phyloP scores from a whole-genome alignment of 2,113 vertebrate genomes.

The Periophthalmodon schlosseri region DNA sequence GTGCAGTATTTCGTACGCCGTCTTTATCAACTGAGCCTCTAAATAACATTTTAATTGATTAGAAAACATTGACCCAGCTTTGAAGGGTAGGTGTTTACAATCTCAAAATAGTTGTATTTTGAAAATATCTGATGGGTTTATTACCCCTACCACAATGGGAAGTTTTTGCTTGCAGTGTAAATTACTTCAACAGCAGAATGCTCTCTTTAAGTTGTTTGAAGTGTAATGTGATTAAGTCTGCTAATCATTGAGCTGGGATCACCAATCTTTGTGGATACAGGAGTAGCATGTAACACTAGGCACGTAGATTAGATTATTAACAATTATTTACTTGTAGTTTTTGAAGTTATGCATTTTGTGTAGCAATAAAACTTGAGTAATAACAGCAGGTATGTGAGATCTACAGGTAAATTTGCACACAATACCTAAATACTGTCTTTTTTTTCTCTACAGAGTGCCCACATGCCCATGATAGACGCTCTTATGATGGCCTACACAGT shows the following conservation, averaged over 20 bases:
- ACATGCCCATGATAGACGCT: constrained; percentile 97
- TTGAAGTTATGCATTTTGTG: no score
- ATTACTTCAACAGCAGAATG: neutral
- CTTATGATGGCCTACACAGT: constrained; percentile 99
- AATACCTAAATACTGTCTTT: no score
- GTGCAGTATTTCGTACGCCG: no score
- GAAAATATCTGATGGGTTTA: no score
- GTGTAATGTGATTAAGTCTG: constrained; percentile 35
- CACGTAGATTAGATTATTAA: constrained; percentile 15
- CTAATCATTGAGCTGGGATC: constrained; percentile 41
- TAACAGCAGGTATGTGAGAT: neutral
- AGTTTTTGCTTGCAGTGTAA: no score
- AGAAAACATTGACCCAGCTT: neutral
- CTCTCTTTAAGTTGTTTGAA: constrained; percentile 16
- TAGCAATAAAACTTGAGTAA: no score
- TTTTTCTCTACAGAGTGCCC: constrained; percentile 84
- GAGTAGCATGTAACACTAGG: constrained; percentile 17
- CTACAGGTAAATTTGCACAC: neutral
- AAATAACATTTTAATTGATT: no score
- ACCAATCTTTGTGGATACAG: constrained; percentile 21
- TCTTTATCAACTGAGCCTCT: no score
- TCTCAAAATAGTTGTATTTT: no score
- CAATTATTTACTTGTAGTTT: neutral
- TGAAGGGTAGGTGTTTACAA: neutral
- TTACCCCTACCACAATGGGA: no score